A percentile compares a stretch with the other conserved stretches of the same genome.
Conservation (phyloP, 2,888 invertebrate species). For the Brenthis hecate region DNA sequence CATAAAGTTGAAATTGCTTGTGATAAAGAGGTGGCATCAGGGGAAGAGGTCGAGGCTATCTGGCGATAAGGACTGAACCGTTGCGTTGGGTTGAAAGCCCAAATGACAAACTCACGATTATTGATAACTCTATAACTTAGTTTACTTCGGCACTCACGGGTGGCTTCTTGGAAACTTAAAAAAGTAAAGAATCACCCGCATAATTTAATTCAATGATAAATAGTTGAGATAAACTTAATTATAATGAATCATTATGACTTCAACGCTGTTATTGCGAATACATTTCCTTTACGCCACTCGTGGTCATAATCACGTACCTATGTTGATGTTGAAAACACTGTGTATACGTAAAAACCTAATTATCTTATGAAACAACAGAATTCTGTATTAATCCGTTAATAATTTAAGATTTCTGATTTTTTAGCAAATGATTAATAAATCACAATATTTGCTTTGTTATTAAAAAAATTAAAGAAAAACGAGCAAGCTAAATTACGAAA, state of each 20-base stretch:
- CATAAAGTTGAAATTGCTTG: conserved; percentile 46
- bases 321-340: conserved; percentile 1
- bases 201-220: neutral
- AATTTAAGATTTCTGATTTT: neutral
- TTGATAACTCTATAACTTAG: conserved; percentile 37
- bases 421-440: neutral
- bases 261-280: conserved; percentile 17
- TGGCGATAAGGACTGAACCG: conserved; percentile 65
- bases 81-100: conserved; percentile 55
- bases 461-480: too few species aligned
- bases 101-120: conserved; percentile 49
- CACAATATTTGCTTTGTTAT: too few species aligned
- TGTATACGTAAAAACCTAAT: conserved; percentile 18
- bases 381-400: neutral
- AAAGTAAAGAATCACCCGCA: neutral
- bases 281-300: conserved; percentile 22
- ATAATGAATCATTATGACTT: conserved; percentile 20
- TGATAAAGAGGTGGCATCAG: conserved; percentile 47
- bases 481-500: too few species aligned
- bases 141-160: conserved; percentile 34
- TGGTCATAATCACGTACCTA: conserved; percentile 19
- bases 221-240: conserved; percentile 4
- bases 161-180: conserved; percentile 32
- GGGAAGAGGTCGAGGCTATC: conserved; percentile 78
- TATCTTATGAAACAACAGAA: conserved; percentile 7